Percentiles rank a stretch among this genome's conserved stretches.
Conservation (phyloP, 2,888 invertebrate genomes). For the Platypus cylindrus region DNA sequence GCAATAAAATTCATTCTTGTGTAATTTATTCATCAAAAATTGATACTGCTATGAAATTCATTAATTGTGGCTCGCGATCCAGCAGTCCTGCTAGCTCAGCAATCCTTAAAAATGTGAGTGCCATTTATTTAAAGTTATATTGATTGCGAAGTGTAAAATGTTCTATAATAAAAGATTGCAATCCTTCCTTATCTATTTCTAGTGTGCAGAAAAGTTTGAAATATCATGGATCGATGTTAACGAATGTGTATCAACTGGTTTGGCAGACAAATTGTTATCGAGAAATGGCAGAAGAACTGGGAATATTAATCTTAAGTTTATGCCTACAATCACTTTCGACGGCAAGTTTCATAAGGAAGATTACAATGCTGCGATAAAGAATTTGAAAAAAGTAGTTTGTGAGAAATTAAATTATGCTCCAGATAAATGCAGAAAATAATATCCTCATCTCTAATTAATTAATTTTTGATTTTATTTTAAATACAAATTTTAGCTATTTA, state of each 20-base stretch:
- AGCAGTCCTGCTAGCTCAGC: slow-evolving; percentile 16
- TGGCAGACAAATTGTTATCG: slow-evolving; percentile 31
- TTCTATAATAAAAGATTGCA: too few species aligned
- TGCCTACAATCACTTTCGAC: slow-evolving; percentile 36
- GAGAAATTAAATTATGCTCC: too few species aligned
- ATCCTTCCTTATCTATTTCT: too few species aligned
- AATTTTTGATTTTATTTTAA: too few species aligned
- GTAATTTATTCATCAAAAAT: slow-evolving; percentile 26
- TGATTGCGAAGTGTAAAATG: too few species aligned
- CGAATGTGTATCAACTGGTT: slow-evolving; percentile 24
- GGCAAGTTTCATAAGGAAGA: slow-evolving; percentile 21
- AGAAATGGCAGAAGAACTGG: slow-evolving; percentile 30
- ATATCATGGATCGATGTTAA: slow-evolving; percentile 23
- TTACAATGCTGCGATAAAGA: slow-evolving; percentile 17
- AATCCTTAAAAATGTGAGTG: slow-evolving; percentile 18
- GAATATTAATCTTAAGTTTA: slow-evolving; percentile 26
- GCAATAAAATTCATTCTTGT: slow-evolving; percentile 42
- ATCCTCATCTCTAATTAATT: too few species aligned
- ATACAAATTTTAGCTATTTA: too few species aligned
- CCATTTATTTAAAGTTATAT: too few species aligned
- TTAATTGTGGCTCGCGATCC: slow-evolving; percentile 35
- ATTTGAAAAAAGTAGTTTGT: slow-evolving; percentile 21
- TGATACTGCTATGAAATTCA: slow-evolving; percentile 24
- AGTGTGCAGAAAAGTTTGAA: slow-evolving; percentile 31
- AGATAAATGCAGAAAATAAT: too few species aligned